Evolutionary conservation across 2,888 invertebrate genomes (phyloP).

Genomic region (Epistrophe grossulariae): DNA sequence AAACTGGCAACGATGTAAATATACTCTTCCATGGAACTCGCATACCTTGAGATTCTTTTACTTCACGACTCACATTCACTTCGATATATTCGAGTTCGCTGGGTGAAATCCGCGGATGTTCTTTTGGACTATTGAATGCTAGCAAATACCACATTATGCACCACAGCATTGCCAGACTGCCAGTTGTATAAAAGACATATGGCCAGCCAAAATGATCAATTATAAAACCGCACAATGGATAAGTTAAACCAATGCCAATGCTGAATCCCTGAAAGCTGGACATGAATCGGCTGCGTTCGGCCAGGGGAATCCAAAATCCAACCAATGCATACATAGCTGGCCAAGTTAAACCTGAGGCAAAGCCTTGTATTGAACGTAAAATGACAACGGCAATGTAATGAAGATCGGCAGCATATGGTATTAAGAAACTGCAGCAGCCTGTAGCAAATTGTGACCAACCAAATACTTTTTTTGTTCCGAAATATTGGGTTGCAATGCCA

Average conservation of each 20-base stretch:
- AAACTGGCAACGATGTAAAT: constrained; percentile 87
- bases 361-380: constrained; percentile 88
- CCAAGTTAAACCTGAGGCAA: constrained; percentile 90
- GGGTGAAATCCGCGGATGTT: constrained; percentile 88
- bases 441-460: constrained; percentile 89
- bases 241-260: constrained; percentile 89
- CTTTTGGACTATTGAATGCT: constrained; percentile 88
- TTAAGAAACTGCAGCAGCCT: constrained; percentile 88
- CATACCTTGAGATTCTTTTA: constrained; percentile 83
- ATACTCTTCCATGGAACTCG: constrained; percentile 88
- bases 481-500: constrained; percentile 88
- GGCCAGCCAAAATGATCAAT: constrained; percentile 89
- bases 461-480: constrained; percentile 89
- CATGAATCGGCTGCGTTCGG: constrained; percentile 89
- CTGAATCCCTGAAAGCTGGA: constrained; percentile 91
- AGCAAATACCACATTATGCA: constrained; percentile 88
- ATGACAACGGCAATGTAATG: constrained; percentile 87
- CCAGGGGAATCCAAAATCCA: constrained; percentile 89
- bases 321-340: constrained; percentile 91
- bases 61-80: constrained; percentile 85
- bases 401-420: constrained; percentile 87
- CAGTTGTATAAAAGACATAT: constrained; percentile 89
- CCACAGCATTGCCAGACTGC: constrained; percentile 87
- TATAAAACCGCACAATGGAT: constrained; percentile 88
- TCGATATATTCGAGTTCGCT: constrained; percentile 88